Percentiles rank a stretch among this genome's conserved stretches.
These are phyloP conservation scores for Clytia hemisphaerica DNA, from an alignment of 30 jellyfish, hydroid and myxozoan species.

Conservation along the genomic window DNA sequence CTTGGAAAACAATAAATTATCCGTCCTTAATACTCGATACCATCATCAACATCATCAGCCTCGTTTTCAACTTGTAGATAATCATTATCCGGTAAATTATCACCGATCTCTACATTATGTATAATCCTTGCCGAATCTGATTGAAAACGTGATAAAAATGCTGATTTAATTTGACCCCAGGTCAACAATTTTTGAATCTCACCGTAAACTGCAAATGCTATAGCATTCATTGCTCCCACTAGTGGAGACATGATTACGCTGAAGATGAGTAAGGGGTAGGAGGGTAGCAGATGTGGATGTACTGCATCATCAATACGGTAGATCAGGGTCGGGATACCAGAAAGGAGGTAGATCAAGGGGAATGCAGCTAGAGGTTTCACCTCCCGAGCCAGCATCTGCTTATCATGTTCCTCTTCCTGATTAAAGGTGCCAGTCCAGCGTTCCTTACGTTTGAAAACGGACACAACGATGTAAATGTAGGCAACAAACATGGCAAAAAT, in stretches of 20 bases:
- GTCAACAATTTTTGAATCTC: conserved; percentile 54
- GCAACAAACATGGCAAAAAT: conserved; percentile 1
- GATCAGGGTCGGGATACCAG: conserved; percentile 61
- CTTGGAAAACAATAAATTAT: too few relatives aligned
- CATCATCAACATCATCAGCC: not conserved
- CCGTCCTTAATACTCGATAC: not conserved
- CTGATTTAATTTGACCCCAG: conserved; percentile 70
- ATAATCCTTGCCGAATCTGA: not conserved
- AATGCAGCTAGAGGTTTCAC: conserved; percentile 71
- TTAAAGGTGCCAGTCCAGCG: conserved; percentile 76
- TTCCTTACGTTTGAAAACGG: not conserved
- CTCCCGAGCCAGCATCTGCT: conserved; percentile 52
- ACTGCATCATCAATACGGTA: conserved; percentile 83
- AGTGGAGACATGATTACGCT: conserved; percentile 72
- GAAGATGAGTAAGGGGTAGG: conserved; percentile 46
- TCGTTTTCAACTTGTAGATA: not conserved
- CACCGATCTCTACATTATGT: not conserved
- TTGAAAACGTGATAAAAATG: conserved; percentile 12
- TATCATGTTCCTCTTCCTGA: conserved; percentile 69
- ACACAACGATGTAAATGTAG: not conserved
- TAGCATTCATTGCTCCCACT: conserved; percentile 85
- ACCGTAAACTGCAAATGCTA: conserved; percentile 83
- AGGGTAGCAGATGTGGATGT: conserved; percentile 50
- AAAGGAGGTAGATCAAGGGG: conserved; percentile 68
- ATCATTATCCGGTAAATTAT: not conserved